Conservation (phyloP, 2,888 invertebrate genomes). For the Polyommatus iphigenia region DNA sequence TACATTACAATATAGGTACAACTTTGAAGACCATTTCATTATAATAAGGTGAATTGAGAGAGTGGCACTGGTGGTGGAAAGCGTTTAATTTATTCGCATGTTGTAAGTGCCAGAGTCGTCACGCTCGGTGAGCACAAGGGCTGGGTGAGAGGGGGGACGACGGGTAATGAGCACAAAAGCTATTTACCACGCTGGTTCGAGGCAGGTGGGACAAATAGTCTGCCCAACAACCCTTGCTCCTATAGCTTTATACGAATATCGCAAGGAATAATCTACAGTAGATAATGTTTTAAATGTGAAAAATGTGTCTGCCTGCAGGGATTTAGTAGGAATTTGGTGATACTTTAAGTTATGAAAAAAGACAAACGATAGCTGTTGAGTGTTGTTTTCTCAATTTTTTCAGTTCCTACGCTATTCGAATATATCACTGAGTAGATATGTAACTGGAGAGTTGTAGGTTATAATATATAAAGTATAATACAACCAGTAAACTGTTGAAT, state of each 20-base stretch:
- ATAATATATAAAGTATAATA: too few species aligned
- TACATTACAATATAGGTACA: too few species aligned
- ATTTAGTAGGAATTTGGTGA: not conserved
- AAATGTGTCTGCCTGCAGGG: not conserved
- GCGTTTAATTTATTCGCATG: not conserved
- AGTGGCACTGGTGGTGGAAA: not conserved
- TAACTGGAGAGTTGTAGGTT: too few species aligned
- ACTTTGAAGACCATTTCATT: too few species aligned
- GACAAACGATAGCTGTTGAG: too few species aligned
- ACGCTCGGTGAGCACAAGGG: not conserved
- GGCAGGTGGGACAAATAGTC: constrained; percentile 13
- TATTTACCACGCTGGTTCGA: not conserved
- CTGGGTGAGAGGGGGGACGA: too few species aligned
- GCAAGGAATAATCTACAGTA: not conserved
- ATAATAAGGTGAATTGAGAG: not conserved
- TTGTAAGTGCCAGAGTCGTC: not conserved
- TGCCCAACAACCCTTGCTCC: constrained; percentile 12
- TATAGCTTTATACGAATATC: not conserved
- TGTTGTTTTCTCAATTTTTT: too few species aligned
- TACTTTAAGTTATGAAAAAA: too few species aligned
- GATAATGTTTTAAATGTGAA: not conserved
- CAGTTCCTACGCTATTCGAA: too few species aligned
- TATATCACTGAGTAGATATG: too few species aligned
- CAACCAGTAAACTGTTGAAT: too few species aligned
- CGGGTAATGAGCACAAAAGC: constrained; percentile 17